These are phyloP conservation scores for Macroglossus sobrinus DNA, from an alignment of 2,113 vertebrate genomes.

Conservation along the genomic window DNA sequence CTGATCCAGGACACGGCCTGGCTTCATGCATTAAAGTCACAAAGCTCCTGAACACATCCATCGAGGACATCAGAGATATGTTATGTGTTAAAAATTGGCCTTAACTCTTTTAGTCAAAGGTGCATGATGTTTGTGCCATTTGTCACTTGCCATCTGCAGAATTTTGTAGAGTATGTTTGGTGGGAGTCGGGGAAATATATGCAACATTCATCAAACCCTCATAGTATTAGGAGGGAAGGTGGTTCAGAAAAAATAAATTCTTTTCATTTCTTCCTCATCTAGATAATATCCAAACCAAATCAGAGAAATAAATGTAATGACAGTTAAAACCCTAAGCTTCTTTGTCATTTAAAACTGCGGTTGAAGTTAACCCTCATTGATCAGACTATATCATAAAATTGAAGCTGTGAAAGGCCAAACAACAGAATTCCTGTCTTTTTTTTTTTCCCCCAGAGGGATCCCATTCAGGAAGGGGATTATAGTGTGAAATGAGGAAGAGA, in stretches of 20 bases:
- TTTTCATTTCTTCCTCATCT: not conserved
- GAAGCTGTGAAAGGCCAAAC: not conserved
- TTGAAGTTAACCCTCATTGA: not conserved
- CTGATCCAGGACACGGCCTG: rapidly evolving
- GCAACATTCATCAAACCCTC: not conserved
- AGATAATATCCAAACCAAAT: not conserved
- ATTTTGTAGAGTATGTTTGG: not conserved
- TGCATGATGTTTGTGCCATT: not conserved
- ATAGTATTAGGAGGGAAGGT: not conserved
- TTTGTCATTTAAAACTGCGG: not conserved
- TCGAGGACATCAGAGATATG: not conserved
- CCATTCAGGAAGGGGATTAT: not conserved
- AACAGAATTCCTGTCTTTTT: not conserved
- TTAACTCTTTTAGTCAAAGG: not conserved
- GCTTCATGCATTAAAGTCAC: no score
- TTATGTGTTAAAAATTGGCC: not conserved
- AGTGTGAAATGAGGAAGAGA: not conserved
- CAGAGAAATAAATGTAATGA: not conserved
- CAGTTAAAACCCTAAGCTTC: not conserved
- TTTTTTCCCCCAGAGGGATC: not conserved
- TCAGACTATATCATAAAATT: not conserved
- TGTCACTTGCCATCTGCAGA: not conserved
- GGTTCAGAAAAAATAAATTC: not conserved
- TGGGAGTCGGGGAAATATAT: rapidly evolving
- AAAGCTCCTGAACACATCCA: no score